Conservation (phyloP, 2,113 vertebrate genomes). For the Corythoichthys haematopterus region DNA sequence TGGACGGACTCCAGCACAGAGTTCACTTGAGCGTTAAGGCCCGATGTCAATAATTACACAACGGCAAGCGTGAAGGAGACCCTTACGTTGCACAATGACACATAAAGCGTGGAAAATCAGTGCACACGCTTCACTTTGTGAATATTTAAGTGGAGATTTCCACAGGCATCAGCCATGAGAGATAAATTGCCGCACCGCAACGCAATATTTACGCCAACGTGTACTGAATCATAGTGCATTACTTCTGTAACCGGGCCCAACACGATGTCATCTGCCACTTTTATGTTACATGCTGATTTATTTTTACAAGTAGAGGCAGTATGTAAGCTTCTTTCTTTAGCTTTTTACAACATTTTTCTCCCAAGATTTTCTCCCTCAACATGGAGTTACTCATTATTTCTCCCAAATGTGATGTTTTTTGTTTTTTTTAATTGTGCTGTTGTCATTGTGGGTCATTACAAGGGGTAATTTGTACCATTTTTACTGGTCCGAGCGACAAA, state of each 20-base stretch:
- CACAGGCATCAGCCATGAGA: neutral
- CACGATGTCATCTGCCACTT: neutral
- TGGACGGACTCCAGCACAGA: conserved; percentile 41
- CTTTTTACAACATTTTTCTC: neutral
- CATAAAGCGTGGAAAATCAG: conserved; percentile 15
- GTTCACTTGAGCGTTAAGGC: conserved; percentile 18
- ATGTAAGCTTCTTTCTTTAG: neutral
- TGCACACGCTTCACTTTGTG: conserved; percentile 3
- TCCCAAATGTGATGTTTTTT: too few relatives aligned
- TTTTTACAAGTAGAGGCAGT: neutral
- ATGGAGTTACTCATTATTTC: neutral
- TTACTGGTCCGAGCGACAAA: too few relatives aligned
- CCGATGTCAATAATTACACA: conserved; percentile 39
- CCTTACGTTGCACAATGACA: conserved; percentile 31
- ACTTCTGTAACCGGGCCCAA: neutral
- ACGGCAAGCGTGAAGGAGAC: conserved; percentile 11
- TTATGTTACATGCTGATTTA: neutral
- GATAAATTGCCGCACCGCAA: neutral
- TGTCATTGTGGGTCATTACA: too few relatives aligned
- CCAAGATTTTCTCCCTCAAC: neutral
- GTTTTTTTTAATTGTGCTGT: too few relatives aligned
- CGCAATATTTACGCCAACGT: neutral
- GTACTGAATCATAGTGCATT: neutral
- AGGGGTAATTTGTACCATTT: too few relatives aligned
- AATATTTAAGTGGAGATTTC: conserved; percentile 7